phyloP scores from a whole-genome alignment of 2,888 invertebrate species.

The Ectemnius cavifrons region DNA sequence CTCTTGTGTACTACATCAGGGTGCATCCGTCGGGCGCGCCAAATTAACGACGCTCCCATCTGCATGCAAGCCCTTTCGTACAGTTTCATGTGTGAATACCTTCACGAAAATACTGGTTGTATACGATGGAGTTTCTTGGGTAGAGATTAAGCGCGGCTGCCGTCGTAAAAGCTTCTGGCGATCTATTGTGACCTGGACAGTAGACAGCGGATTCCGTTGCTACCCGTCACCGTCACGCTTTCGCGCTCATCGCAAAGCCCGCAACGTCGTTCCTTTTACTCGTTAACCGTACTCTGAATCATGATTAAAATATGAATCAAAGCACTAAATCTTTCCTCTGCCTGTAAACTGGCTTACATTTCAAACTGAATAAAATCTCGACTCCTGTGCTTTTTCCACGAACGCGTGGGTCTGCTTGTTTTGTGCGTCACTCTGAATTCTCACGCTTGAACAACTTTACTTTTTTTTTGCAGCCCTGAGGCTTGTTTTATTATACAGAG shows the following conservation, averaged over 20 bases:
- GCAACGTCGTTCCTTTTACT: background rate
- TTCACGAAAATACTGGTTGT: background rate
- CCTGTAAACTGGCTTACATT: no score
- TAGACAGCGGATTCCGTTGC: background rate
- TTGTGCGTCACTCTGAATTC: no score
- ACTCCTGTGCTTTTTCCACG: no score
- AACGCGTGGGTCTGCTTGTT: no score
- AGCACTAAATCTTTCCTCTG: no score
- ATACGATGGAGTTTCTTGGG: constrained; percentile 5
- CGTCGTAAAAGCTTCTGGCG: constrained; percentile 28
- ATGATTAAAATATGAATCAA: no score
- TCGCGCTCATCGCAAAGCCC: constrained; percentile 45
- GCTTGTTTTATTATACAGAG: no score
- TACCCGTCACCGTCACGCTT: constrained; percentile 38
- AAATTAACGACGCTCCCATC: background rate
- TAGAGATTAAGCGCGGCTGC: constrained; percentile 17
- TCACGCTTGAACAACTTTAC: no score
- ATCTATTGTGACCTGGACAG: background rate
- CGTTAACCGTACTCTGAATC: background rate
- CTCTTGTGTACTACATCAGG: background rate
- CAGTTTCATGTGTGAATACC: constrained; percentile 13
- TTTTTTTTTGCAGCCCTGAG: no score
- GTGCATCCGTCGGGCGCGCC: background rate
- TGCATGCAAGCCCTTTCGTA: constrained; percentile 16
- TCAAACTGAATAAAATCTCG: no score